Base-by-base conservation (phyloP, 2,797 vertebrate species). In the Oreochromis mossambicus region DNA sequence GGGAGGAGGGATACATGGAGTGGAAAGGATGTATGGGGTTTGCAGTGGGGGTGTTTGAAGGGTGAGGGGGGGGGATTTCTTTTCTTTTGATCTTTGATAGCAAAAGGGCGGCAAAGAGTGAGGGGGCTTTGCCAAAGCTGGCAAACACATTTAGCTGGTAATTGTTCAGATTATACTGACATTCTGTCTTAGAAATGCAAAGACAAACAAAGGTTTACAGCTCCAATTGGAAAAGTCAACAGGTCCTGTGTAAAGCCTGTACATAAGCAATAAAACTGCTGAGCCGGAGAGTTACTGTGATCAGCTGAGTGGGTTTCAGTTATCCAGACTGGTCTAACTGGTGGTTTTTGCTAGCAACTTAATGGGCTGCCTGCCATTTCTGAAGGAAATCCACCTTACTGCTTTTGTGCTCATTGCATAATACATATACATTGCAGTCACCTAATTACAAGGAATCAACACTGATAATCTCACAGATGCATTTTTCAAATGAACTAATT, bases 111-210 rank as follows among this genome's bases (percentile, higher is more conserved):
- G 90, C 87, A 88, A 81, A 90, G 84, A 89, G 73, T 88, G 92
- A 79, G 82, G 81, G 94, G 88, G 81, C 88, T 92, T 89, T 89
- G 92, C 94, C 88, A 92, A 93, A 90, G 93, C 95, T 96, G 96
- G 95, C 95, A 96, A 96, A 97, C 96, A 96, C 95, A 95, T 96
- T 96, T 96, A 96, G 94, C 94, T 93, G 87, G 91, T 96, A 95
- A 96, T 96, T 94, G 95, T 96, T 96, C 91, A 92, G 94, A 96
- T 96, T 95, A 95, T 94, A 92, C 95, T 94, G 94, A 95, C 95
- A 95, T 93, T 96, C 93, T 94, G 93, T 95, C 93, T 94, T 95
- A 93, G 93, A 96, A 94, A 95, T 96, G 95, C 95, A 94, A 86
- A 89, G 94, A 95, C 95, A 96, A 97, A 97, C 96, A 96, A 90